Base-by-base conservation (phyloP, 2,113 vertebrate genomes). In the Phyllostomus hastatus region DNA sequence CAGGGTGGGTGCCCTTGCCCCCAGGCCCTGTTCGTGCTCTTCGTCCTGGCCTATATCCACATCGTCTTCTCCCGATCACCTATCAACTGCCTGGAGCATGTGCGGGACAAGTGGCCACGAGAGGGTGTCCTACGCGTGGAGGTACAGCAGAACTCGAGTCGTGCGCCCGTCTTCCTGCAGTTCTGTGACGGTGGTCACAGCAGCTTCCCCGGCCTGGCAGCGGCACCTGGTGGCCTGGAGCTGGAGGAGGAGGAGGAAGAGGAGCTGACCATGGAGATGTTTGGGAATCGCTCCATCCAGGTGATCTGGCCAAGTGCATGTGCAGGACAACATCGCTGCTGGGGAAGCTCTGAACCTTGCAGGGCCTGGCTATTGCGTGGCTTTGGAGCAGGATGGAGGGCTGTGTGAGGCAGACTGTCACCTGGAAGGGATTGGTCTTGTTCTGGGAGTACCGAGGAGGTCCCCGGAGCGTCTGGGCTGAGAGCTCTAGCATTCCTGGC, bases 11-110 rank as follows among this genome's bases (percentile, higher is more conserved):
- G 4, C 2, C 52, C 24, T 19, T 4, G 4, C 61, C 10, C 16
- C 1, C 72, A 99, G 99, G 99, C 99, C 12, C 98, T 99, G 89
- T 99, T 99, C 0, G 99, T 99, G 93, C 99, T 99, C 90, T 99
- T 99, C 96, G 99, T 99, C 97, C 99, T 99, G 96, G 99, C 99
- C 41, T 99, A 99, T 96, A 99, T 99, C 97, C 99, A 99, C 98
- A 99, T 99, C 0, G 99, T 99, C 96, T 99, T 99, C 98, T 99
- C 99, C 5, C 99, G 99, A 54, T 99, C 99, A 0, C 99, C 99
- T 87, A 99, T 99, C 93, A 99, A 99, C 98, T 99, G 99, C 89
- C 96, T 99, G 99, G 99, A 99, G 97, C 99, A 98, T 0, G 99
- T 99, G 88, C 98, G 99, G 0, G 99, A 99, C 54, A 99, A 99